Evolutionary conservation across 2,113 vertebrate species (phyloP).

Genomic region (Myiozetetes cayanensis): DNA sequence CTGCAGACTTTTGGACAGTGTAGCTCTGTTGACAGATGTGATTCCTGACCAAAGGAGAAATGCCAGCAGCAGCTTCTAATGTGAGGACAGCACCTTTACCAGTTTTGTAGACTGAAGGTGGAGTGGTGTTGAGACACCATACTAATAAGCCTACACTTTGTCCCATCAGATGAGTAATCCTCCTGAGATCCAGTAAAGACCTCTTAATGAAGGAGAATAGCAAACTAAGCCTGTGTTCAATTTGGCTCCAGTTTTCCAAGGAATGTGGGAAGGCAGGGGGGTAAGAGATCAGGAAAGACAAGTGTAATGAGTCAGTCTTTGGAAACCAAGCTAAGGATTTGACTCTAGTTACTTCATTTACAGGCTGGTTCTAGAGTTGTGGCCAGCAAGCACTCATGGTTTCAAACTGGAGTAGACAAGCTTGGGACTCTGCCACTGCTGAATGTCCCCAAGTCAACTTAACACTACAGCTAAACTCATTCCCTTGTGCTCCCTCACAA

Average conservation of each 20-base stretch:
- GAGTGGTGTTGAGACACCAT: neutral
- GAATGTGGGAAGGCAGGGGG: neutral
- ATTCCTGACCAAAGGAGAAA: neutral
- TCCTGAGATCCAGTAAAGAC: neutral
- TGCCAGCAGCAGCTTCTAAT: neutral
- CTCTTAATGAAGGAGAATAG: neutral
- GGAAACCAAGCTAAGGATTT: constrained; percentile 10
- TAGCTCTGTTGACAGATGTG: neutral
- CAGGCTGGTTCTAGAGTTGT: constrained; percentile 23
- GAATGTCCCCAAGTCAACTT: constrained; percentile 8
- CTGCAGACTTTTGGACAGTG: constrained; percentile 31
- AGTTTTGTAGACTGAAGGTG: neutral
- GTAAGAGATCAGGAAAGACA: neutral
- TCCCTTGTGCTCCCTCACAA: neutral
- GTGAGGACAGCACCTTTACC: neutral
- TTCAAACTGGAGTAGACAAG: constrained; percentile 17
- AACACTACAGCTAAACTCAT: neutral
- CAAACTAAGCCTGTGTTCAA: neutral
- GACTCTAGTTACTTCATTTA: constrained; percentile 25
- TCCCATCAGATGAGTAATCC: neutral
- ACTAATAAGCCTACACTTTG: neutral
- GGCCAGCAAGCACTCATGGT: neutral
- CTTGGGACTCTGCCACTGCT: neutral
- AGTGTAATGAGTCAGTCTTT: constrained; percentile 50
- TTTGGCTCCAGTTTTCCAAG: neutral